Evolutionary conservation across 2,113 vertebrate genomes (phyloP).

Genomic region (Microcebus murinus): DNA sequence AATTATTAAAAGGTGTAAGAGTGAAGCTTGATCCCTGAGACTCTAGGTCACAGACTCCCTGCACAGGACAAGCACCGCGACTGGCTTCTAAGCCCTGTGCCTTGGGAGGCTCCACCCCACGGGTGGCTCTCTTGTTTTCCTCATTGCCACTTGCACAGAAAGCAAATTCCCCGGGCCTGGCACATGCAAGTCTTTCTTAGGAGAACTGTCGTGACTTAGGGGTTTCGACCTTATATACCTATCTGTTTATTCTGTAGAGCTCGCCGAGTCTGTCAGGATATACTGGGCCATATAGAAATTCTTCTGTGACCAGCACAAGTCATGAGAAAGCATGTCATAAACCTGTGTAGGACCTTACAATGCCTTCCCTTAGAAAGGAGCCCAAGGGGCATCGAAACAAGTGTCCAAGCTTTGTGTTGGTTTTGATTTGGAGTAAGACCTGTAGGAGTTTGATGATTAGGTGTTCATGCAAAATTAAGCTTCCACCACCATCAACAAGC

Average conservation of each 20-base stretch:
- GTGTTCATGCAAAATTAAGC: not conserved
- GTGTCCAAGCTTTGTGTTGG: not conserved
- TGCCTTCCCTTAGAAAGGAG: not conserved
- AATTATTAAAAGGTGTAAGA: too few relatives aligned
- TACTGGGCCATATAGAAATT: not conserved
- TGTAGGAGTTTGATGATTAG: not conserved
- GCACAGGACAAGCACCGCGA: rapidly evolving
- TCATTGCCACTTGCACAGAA: not conserved
- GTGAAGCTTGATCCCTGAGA: not conserved
- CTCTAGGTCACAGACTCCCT: not conserved
- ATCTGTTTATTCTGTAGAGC: not conserved
- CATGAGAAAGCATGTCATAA: not conserved
- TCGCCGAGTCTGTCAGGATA: not conserved
- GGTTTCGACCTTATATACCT: not conserved
- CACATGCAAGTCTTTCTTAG: not conserved
- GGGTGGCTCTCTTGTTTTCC: not conserved
- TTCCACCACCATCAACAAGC: rapidly evolving
- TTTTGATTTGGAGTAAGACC: not conserved
- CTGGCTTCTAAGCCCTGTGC: not conserved
- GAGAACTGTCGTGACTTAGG: not conserved
- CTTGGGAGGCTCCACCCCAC: rapidly evolving
- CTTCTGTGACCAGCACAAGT: not conserved
- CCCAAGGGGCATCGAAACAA: rapidly evolving
- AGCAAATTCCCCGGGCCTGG: not conserved
- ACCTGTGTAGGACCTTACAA: not conserved